phyloP scores from a whole-genome alignment of 2,888 invertebrate species.

The Ichneumon xanthorius region DNA sequence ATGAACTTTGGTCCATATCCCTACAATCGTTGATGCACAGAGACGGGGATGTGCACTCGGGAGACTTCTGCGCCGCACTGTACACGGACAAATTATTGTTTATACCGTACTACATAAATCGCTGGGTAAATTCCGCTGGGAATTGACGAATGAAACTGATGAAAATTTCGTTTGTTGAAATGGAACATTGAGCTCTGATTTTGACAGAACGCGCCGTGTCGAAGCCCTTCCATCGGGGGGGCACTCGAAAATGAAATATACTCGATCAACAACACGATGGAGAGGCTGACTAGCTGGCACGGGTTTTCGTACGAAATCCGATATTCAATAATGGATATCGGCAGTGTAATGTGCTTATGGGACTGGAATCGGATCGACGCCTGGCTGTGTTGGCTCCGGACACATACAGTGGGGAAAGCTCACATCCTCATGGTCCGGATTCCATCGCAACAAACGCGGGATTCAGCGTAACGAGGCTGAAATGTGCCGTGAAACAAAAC shows the following conservation, averaged over 20 bases:
- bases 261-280: conserved; percentile 41
- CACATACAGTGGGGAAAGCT: neutral
- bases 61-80: neutral
- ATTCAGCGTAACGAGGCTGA: neutral
- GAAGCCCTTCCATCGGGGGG: neutral
- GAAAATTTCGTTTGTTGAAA: conserved; percentile 2
- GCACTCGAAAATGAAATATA: conserved; percentile 43
- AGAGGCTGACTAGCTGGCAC: neutral
- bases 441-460: neutral
- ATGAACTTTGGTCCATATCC: conserved; percentile 1
- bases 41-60: neutral
- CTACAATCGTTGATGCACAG: neutral
- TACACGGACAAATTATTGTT: neutral
- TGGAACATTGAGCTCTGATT: conserved; percentile 33
- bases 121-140: neutral
- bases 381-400: neutral
- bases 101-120: neutral
- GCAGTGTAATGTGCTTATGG: neutral
- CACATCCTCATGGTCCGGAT: neutral
- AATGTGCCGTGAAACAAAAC: neutral
- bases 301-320: neutral
- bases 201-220: conserved; percentile 31
- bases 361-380: neutral
- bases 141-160: conserved; percentile 13
- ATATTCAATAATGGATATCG: conserved; percentile 6